Base-by-base conservation (phyloP, 2,113 vertebrate genomes). In the Nerophis ophidion region DNA sequence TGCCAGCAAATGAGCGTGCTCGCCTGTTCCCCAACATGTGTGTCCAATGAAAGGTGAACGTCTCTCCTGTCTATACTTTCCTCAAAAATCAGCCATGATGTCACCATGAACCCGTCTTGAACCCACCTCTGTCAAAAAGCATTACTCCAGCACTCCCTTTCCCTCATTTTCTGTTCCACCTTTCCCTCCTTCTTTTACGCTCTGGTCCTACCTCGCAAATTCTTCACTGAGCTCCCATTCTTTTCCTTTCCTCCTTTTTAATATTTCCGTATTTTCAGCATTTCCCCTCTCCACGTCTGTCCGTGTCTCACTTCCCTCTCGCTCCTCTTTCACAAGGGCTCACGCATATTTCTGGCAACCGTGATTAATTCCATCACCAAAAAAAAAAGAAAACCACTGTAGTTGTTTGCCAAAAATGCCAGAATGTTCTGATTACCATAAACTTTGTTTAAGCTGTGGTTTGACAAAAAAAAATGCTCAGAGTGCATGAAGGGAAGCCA, bases 91-190 rank as follows among this genome's bases (percentile, higher is more conserved):
- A 80, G 77, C 82, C 84, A 90, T 91, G 89, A 91, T 90, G 89
- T 91, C 88, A 91, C 84, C 66, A 74, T 89, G 89, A 91, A 90
- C 90, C 89, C 86, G 85, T 76, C 70, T 68, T 90, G 88, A 91
- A 91, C 90, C 86, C 82, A 83, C 82, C 82, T 89, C 85, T 84
- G 87, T 89, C 88, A 86, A 82, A 90, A 88, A 84, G 79, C 75
- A 87, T 85, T 79, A 84, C 81, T 82, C 76, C 79, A 72, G 63
- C 70, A 72, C 80, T 82, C 79, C 73, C 75, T 82, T 74, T 72
- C 58, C 26, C 48, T 87, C 70, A 68, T 82, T 85, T 84, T 87
- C 82, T 81, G 74, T 82, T 87, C 84, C 81, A 84, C 76, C 85
- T 86, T 77, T 83, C 75, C 79, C 72, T 79, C 71, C 73, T 83